phyloP scores from a whole-genome alignment of 2,797 vertebrate species.

The Steatocranus sp. region DNA sequence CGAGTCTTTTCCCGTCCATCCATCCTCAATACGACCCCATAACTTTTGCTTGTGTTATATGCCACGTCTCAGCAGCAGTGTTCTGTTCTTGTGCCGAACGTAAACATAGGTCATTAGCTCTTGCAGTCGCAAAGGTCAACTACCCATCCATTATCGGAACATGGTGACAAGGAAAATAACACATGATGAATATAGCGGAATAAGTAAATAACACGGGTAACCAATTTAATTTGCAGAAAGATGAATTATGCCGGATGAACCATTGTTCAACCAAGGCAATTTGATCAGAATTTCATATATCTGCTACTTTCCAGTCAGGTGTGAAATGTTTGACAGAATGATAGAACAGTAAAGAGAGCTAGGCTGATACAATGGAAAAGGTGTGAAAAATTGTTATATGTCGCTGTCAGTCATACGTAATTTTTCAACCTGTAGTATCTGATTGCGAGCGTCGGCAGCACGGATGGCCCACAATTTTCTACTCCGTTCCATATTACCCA shows the following conservation, averaged over 20 bases:
- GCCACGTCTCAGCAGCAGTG: background rate
- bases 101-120: background rate
- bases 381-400: slow-evolving; percentile 35
- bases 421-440: slow-evolving; percentile 25
- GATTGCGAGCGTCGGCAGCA: slow-evolving; percentile 4
- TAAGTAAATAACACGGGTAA: background rate
- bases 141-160: background rate
- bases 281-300: slow-evolving; percentile 10
- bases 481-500: slow-evolving; percentile 37
- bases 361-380: slow-evolving; percentile 10
- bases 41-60: background rate
- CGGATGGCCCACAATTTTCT: slow-evolving; percentile 33
- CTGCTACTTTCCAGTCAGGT: slow-evolving; percentile 31
- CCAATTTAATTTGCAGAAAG: background rate
- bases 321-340: slow-evolving; percentile 51
- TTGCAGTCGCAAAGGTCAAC: background rate
- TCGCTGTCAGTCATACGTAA: slow-evolving; percentile 47
- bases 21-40: background rate
- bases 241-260: background rate
- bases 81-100: background rate
- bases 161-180: background rate
- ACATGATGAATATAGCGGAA: background rate
- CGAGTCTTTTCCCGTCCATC: background rate
- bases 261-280: background rate
- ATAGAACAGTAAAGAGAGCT: slow-evolving; percentile 42